phyloP scores from a whole-genome alignment of 1,140 invertebrate species.

The Tenebrio molitor region DNA sequence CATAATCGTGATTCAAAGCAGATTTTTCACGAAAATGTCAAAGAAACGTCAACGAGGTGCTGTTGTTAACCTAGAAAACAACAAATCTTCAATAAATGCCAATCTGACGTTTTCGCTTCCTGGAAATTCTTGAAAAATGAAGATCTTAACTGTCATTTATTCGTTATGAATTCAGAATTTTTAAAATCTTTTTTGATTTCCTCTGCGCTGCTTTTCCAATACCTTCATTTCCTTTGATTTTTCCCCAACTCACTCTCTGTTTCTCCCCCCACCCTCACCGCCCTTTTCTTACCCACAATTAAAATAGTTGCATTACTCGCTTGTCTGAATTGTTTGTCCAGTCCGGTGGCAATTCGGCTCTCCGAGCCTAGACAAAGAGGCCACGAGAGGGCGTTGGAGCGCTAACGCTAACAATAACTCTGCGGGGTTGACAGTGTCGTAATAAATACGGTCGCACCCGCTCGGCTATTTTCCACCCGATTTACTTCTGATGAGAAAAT shows the following conservation, averaged over 20 bases:
- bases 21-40: too few relatives aligned
- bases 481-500: slow-evolving; percentile 67
- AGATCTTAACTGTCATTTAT: too few relatives aligned
- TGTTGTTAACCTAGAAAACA: too few relatives aligned
- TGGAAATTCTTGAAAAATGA: too few relatives aligned
- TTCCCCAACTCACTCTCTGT: not conserved
- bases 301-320: slow-evolving; percentile 16
- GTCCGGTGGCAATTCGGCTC: slow-evolving; percentile 3
- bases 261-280: too few relatives aligned
- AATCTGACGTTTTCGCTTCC: too few relatives aligned
- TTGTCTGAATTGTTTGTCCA: slow-evolving; percentile 27
- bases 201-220: too few relatives aligned
- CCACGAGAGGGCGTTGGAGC: slow-evolving; percentile 32
- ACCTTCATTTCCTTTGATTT: not conserved
- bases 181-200: too few relatives aligned
- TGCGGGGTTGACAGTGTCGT: slow-evolving; percentile 63
- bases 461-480: slow-evolving; percentile 66
- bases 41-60: too few relatives aligned
- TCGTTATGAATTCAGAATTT: too few relatives aligned
- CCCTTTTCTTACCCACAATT: slow-evolving; percentile 14
- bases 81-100: too few relatives aligned
- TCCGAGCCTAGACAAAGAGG: slow-evolving; percentile 32
- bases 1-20: too few relatives aligned
- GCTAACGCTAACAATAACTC: slow-evolving; percentile 66
- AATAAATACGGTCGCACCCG: slow-evolving; percentile 65